phyloP scores from a whole-genome alignment of 2,888 invertebrate genomes.

The Phrixothrix hirtus region DNA sequence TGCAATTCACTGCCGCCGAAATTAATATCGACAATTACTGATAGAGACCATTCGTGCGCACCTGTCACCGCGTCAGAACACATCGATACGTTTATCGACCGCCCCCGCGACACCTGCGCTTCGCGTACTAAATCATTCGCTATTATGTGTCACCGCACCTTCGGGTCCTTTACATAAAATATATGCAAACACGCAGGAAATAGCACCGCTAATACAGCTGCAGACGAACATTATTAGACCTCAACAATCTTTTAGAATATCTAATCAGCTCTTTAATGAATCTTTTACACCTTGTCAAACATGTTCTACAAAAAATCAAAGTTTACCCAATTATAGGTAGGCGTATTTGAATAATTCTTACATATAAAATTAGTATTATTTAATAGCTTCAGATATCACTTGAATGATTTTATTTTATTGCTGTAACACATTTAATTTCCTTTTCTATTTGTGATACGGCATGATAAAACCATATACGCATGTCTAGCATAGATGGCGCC shows the following conservation, averaged over 20 bases:
- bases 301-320: constrained; percentile 5
- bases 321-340: not conserved
- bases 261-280: constrained; percentile 13
- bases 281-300: constrained; percentile 16
- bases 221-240: constrained; percentile 10
- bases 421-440: too few species aligned
- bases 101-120: constrained; percentile 37
- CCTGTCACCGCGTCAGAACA: constrained; percentile 39
- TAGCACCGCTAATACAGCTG: constrained; percentile 8
- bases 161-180: constrained; percentile 19
- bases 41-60: constrained; percentile 33
- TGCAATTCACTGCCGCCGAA: constrained; percentile 33
- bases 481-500: too few species aligned
- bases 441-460: too few species aligned
- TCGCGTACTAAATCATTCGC: constrained; percentile 31
- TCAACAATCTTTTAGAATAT: constrained; percentile 11
- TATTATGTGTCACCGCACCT: constrained; percentile 32
- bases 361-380: too few species aligned
- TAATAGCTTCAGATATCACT: too few species aligned
- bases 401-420: too few species aligned
- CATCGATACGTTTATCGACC: constrained; percentile 39
- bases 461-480: too few species aligned
- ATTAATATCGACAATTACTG: constrained; percentile 44
- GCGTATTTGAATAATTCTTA: constrained; percentile 5
- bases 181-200: constrained; percentile 22